A percentile compares a stretch with the other conserved stretches of the same genome.
These are phyloP conservation scores for Patella caerulea DNA, from an alignment of 2,888 invertebrate genomes.

Conservation along the genomic window DNA sequence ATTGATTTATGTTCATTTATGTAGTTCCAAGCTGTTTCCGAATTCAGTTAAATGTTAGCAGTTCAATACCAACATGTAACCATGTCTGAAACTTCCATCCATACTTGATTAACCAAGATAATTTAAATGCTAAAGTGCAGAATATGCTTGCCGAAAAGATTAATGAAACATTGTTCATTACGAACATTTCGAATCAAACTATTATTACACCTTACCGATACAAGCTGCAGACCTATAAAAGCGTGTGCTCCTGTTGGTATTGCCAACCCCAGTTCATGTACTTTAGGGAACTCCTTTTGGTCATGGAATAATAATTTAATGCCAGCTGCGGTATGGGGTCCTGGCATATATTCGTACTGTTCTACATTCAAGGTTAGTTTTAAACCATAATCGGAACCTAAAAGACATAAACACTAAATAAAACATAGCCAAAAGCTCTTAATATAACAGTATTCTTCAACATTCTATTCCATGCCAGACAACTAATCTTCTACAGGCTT, in stretches of 20 bases:
- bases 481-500: too few species aligned
- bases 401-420: not conserved
- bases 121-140: too few species aligned
- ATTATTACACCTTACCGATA: conserved; percentile 33
- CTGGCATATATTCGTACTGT: conserved; percentile 53
- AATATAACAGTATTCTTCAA: too few species aligned
- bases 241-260: conserved; percentile 46
- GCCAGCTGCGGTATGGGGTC: conserved; percentile 47
- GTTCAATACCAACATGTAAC: too few species aligned
- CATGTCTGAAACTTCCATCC: too few species aligned
- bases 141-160: not conserved
- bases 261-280: conserved; percentile 47
- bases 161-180: not conserved
- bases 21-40: too few species aligned
- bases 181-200: not conserved
- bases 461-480: too few species aligned
- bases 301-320: conserved; percentile 47
- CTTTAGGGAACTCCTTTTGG: conserved; percentile 44
- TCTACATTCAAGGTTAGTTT: conserved; percentile 48
- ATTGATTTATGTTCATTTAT: too few species aligned
- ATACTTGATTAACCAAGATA: too few species aligned
- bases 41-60: too few species aligned
- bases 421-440: too few species aligned
- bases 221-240: conserved; percentile 43
- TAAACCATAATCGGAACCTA: conserved; percentile 48